phyloP scores from a whole-genome alignment of 2,888 invertebrate species.

The Ephialtes manifestator region DNA sequence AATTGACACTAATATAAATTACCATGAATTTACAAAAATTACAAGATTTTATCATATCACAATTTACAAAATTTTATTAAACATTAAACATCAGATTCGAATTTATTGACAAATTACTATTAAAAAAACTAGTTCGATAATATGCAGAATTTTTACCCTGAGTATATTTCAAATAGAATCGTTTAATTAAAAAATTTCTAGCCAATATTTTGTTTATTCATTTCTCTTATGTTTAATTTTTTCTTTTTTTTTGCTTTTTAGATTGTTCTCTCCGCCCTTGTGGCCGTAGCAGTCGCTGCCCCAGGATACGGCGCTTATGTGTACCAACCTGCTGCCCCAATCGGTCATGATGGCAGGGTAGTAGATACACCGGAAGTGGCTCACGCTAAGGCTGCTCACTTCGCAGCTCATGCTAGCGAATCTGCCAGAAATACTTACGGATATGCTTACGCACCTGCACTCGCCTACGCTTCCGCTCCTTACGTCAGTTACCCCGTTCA shows the following conservation, averaged over 20 bases:
- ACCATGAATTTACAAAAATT: no score
- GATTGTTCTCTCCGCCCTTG: conserved; percentile 74
- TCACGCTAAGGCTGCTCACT: conserved; percentile 86
- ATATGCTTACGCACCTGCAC: conserved; percentile 74
- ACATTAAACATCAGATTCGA: no score
- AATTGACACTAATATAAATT: no score
- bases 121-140: no score
- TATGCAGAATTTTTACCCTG: no score
- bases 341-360: conserved; percentile 76
- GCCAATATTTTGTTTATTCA: background rate
- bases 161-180: no score
- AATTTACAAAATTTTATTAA: no score
- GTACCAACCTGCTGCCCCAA: conserved; percentile 75
- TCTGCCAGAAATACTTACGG: conserved; percentile 78
- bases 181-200: no score
- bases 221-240: background rate
- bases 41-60: no score
- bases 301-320: conserved; percentile 69
- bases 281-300: conserved; percentile 72
- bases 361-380: conserved; percentile 83
- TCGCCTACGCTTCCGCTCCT: conserved; percentile 75
- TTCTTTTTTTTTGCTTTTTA: conserved; percentile 62
- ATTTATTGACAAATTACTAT: no score
- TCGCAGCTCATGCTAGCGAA: conserved; percentile 84
- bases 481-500: conserved; percentile 74